Percentiles rank a stretch among this genome's conserved stretches.
These are phyloP conservation scores for Danaus plexippus DNA, from an alignment of 1,140 invertebrate species.

Conservation along the genomic window DNA sequence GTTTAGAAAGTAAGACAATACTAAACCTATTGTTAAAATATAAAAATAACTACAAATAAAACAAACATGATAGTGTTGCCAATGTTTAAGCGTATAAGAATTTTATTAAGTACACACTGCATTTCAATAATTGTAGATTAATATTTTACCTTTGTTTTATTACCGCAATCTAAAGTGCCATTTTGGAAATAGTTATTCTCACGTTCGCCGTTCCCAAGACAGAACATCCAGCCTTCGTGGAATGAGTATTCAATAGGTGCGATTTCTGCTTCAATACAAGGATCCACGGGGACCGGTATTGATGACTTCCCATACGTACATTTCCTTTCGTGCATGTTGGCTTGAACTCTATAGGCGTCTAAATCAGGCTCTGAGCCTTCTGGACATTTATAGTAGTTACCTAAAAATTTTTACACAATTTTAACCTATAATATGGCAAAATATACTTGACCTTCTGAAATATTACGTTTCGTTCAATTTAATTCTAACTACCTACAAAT, in stretches of 20 bases:
- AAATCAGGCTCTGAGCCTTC: slow-evolving; percentile 54
- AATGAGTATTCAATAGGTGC: slow-evolving; percentile 64
- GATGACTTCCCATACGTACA: slow-evolving; percentile 51
- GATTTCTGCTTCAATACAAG: slow-evolving; percentile 60
- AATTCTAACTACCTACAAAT: too few species aligned
- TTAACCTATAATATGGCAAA: too few species aligned
- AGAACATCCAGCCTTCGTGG: slow-evolving; percentile 66
- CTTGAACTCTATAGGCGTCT: slow-evolving; percentile 55
- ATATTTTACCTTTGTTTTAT: slow-evolving; percentile 53
- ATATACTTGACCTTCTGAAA: too few species aligned
- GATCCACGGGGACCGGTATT: slow-evolving; percentile 46
- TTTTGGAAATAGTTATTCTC: slow-evolving; percentile 65
- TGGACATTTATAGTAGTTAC: slow-evolving; percentile 59
- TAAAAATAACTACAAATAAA: too few species aligned
- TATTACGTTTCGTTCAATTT: too few species aligned
- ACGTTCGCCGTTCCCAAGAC: slow-evolving; percentile 58
- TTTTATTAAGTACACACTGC: too few species aligned
- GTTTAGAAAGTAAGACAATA: too few species aligned
- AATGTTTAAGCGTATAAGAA: too few species aligned
- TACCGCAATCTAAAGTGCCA: slow-evolving; percentile 61
- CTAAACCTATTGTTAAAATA: too few species aligned
- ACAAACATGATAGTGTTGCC: too few species aligned
- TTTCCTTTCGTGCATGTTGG: slow-evolving; percentile 63
- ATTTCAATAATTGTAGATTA: too few species aligned
- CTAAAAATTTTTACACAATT: slow-evolving; percentile 23